These are phyloP conservation scores for Notechis scutatus DNA, from an alignment of 2,113 vertebrate genomes.

Conservation along the genomic window DNA sequence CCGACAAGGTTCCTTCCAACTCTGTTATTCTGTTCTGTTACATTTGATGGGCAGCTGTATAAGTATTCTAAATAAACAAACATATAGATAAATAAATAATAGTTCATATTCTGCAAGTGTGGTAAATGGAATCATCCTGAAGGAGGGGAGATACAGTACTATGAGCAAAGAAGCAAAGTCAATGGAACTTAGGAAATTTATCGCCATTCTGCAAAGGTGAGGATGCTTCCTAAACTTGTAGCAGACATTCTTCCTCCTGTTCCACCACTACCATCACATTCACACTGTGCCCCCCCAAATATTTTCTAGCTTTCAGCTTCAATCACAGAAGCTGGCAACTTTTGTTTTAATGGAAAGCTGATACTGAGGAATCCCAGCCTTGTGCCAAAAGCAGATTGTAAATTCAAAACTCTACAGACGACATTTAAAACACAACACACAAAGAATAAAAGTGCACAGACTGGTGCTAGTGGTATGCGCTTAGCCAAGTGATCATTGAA, in stretches of 20 bases:
- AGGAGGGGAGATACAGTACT: neutral
- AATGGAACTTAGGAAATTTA: neutral
- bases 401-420: neutral
- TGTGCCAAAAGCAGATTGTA: neutral
- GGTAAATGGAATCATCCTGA: neutral
- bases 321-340: neutral
- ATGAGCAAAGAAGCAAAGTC: neutral
- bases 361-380: neutral
- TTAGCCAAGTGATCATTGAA: neutral
- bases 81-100: neutral
- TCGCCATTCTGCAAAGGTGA: neutral
- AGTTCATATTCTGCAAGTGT: neutral
- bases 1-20: too few species aligned
- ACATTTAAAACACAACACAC: neutral
- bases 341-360: slow-evolving; percentile 13
- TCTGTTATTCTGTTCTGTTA: too few species aligned
- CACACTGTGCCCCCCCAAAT: neutral
- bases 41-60: neutral
- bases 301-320: neutral
- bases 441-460: neutral
- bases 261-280: neutral
- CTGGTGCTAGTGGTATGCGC: neutral
- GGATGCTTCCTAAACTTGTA: neutral
- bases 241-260: neutral
- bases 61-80: neutral